Conservation (phyloP, 53 echinoderm and acorn worm species). For the Henricia sp. region DNA sequence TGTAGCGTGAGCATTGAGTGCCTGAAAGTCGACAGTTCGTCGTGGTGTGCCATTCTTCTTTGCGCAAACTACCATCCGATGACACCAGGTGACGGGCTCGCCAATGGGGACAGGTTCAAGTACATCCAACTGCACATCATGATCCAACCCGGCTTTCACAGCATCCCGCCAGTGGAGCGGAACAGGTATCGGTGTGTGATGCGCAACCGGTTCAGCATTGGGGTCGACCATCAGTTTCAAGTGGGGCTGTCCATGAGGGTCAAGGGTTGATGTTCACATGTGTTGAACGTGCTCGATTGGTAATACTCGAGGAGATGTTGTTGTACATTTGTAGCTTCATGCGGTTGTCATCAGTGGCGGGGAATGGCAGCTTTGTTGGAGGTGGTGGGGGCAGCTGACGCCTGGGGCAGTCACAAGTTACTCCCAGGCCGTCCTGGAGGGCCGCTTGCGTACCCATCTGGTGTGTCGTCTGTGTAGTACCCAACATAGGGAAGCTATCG, state of each 20-base stretch:
- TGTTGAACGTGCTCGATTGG: slow-evolving; percentile 63
- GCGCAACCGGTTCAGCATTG: slow-evolving; percentile 64
- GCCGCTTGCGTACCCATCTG: too few species aligned
- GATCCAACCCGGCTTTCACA: slow-evolving; percentile 74
- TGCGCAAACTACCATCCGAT: slow-evolving; percentile 62
- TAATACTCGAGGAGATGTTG: slow-evolving; percentile 65
- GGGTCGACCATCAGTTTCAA: slow-evolving; percentile 67
- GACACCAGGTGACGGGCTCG: slow-evolving; percentile 70
- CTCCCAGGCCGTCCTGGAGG: background rate
- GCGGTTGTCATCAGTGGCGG: slow-evolving; percentile 60
- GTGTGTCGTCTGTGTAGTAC: slow-evolving; percentile 11
- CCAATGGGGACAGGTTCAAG: slow-evolving; percentile 66
- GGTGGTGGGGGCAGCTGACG: slow-evolving; percentile 51
- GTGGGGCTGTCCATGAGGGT: slow-evolving; percentile 68
- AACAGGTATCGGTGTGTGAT: slow-evolving; percentile 76
- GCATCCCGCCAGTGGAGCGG: slow-evolving; percentile 74
- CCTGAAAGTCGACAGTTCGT: slow-evolving; percentile 61
- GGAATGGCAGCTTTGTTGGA: slow-evolving; percentile 51
- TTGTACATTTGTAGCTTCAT: slow-evolving; percentile 49
- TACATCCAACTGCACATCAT: slow-evolving; percentile 70
- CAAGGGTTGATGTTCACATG: slow-evolving; percentile 68
- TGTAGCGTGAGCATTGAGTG: slow-evolving; percentile 54
- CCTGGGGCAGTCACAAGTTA: slow-evolving; percentile 53
- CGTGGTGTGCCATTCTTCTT: slow-evolving; percentile 65
- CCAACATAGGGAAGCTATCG: slow-evolving; percentile 46